These are phyloP conservation scores for Grantiella picta DNA, from an alignment of 2,113 vertebrate genomes.

Conservation along the genomic window DNA sequence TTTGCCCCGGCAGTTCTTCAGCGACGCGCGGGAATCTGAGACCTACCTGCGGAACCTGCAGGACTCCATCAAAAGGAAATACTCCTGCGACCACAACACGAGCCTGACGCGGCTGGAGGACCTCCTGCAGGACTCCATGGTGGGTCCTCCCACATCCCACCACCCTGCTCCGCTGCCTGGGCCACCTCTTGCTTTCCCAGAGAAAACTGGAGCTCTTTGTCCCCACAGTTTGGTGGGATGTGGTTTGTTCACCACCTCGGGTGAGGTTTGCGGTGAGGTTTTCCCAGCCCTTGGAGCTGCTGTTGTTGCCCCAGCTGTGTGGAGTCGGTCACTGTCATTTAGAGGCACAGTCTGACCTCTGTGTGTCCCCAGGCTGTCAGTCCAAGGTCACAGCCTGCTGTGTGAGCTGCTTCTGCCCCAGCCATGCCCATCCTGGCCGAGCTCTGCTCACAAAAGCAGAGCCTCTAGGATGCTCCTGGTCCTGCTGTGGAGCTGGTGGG, in stretches of 20 bases:
- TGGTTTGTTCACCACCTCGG: neutral
- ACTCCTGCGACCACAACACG: conserved; percentile 90
- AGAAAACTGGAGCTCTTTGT: neutral
- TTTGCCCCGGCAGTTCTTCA: conserved; percentile 81
- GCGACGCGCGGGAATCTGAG: conserved; percentile 89
- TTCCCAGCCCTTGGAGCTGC: neutral
- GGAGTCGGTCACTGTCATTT: neutral
- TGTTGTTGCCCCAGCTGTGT: neutral
- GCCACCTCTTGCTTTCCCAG: neutral
- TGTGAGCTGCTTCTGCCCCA: neutral
- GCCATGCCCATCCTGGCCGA: accelerated
- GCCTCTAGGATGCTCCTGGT: neutral
- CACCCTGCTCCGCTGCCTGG: neutral
- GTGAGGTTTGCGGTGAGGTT: neutral
- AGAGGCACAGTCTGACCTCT: neutral
- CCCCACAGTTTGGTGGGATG: accelerated
- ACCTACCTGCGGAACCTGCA: conserved; percentile 89
- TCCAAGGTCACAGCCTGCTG: accelerated
- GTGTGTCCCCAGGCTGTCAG: neutral
- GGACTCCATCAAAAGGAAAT: conserved; percentile 95
- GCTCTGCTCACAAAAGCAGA: neutral
- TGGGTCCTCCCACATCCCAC: conserved; percentile 59
- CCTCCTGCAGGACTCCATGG: conserved; percentile 98
- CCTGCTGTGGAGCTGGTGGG: neutral
- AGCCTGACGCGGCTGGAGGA: conserved; percentile 91